phyloP scores from a whole-genome alignment of 2,797 vertebrate species.

The Lates japonicus region DNA sequence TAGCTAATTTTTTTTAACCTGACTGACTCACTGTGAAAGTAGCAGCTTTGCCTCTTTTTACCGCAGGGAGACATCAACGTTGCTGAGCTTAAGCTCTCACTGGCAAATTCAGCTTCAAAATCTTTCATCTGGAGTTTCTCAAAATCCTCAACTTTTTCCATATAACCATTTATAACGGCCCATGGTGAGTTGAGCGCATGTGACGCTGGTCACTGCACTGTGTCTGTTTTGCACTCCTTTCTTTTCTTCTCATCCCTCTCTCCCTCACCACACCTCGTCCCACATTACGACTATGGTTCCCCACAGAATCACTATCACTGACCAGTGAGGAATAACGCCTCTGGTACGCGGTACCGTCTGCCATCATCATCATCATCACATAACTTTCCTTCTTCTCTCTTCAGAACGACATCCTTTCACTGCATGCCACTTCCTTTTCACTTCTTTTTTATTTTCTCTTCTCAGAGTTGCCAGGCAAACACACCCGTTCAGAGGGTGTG shows the following conservation, averaged over 20 bases:
- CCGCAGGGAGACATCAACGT: slow-evolving; percentile 49
- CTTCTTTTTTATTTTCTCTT: slow-evolving; percentile 48
- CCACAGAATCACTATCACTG: slow-evolving; percentile 99
- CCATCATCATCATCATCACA: slow-evolving; percentile 26
- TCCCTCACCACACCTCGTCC: slow-evolving; percentile 86
- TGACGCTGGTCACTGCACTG: slow-evolving; percentile 67
- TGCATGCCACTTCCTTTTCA: slow-evolving; percentile 83
- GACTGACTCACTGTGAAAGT: slow-evolving; percentile 22
- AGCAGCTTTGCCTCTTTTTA: slow-evolving; percentile 63
- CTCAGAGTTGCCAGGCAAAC: slow-evolving; percentile 64
- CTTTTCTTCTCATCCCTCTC: slow-evolving; percentile 70
- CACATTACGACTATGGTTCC: slow-evolving; percentile 92
- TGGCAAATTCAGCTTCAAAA: background rate
- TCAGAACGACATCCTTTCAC: slow-evolving; percentile 59
- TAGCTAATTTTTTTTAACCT: slow-evolving; percentile 35
- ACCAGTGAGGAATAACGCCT: slow-evolving; percentile 95
- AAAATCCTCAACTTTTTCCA: background rate
- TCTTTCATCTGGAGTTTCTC: background rate
- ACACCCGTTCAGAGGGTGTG: slow-evolving; percentile 53
- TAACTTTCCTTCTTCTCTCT: slow-evolving; percentile 46
- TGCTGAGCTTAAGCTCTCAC: slow-evolving; percentile 64
- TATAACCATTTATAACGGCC: background rate
- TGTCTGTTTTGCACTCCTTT: slow-evolving; percentile 83
- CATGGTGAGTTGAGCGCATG: slow-evolving; percentile 63
- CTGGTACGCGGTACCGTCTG: slow-evolving; percentile 91